Evolutionary conservation across 2,113 vertebrate species (phyloP), one percentile per base, ranked within the genome.

Genomic region (Martes martes): DNA sequence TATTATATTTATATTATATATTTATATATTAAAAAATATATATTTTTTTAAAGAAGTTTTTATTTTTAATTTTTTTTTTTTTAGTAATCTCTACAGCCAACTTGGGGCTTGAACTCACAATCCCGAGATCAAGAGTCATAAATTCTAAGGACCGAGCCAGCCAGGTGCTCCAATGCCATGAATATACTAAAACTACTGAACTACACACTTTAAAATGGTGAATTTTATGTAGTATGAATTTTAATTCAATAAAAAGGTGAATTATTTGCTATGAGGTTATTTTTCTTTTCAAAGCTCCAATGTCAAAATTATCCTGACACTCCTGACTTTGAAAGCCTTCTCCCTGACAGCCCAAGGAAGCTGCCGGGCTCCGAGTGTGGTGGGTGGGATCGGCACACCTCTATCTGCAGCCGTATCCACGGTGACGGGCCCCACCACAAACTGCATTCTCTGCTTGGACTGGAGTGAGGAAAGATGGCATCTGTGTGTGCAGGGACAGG

Each of bases 311-410:
- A 71, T 63, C 61, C 52, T 57, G 24, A 92, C 11, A 83, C 4
- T 57, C 18, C 42, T 50, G 50, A 84, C 42, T 76, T 82, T 33
- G 24, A 79, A 39, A 82, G n/a, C 39, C 33, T 39, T 36, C 55
- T 61, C 23, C 55, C 4, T 4, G 0, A 63, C 1, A 33, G 39
- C 33, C 39, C 69, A 24, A 76, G 67, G 47, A 79, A 57, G 33
- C 0, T 36, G 61, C 33, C 28, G 39, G 50, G 63, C 55, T 78
- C 55, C 2, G 0, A 6, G 2, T 0, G 7, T 2, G 4, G 61
- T 11, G 23, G 21, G 28, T 24, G n/a, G 84, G 23, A 87, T 16
- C 10, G 39, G 74, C 84, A 50, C 65, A 50, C 18, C 28, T 67
- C 65, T 33, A 57, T 19, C 4, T 23, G 28, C 18, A 85, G 74